Evolutionary conservation across 2,888 invertebrate species (phyloP).

Genomic region (Blastobasis lacticolella): DNA sequence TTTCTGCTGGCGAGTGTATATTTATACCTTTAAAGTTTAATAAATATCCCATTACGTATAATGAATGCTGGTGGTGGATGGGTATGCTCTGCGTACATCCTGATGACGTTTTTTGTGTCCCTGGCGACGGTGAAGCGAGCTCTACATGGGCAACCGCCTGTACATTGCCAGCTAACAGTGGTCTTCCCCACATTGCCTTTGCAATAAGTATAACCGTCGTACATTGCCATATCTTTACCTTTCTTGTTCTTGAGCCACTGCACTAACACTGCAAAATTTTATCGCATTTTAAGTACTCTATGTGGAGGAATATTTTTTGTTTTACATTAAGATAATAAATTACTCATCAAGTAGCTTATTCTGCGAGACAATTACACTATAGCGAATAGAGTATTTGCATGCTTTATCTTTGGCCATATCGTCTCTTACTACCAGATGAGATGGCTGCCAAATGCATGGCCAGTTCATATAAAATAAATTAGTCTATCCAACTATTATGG

Average conservation of each 20-base stretch:
- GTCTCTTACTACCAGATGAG: too few relatives aligned
- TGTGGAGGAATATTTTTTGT: too few relatives aligned
- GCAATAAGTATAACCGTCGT: slow-evolving; percentile 15
- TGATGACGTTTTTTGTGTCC: background rate
- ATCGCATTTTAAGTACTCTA: too few relatives aligned
- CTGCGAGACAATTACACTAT: too few relatives aligned
- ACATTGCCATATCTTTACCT: slow-evolving; percentile 11
- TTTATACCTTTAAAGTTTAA: slow-evolving; percentile 5
- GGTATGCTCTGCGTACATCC: slow-evolving; percentile 5
- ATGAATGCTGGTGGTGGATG: slow-evolving; percentile 10
- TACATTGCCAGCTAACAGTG: slow-evolving; percentile 8
- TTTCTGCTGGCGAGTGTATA: too few relatives aligned
- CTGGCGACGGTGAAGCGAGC: slow-evolving; percentile 4
- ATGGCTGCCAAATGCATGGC: too few relatives aligned
- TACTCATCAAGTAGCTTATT: too few relatives aligned
- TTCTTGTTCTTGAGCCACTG: slow-evolving; percentile 6
- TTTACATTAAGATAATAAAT: too few relatives aligned
- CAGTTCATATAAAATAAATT: too few relatives aligned
- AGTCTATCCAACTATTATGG: too few relatives aligned
- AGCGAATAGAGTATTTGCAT: too few relatives aligned
- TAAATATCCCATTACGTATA: slow-evolving; percentile 9
- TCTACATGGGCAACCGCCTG: slow-evolving; percentile 7
- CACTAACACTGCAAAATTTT: slow-evolving; percentile 4
- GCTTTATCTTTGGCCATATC: too few relatives aligned
- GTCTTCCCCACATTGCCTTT: background rate